Evolutionary conservation across 2,113 vertebrate species (phyloP).

Genomic region (Rhabdomys dilectus): DNA sequence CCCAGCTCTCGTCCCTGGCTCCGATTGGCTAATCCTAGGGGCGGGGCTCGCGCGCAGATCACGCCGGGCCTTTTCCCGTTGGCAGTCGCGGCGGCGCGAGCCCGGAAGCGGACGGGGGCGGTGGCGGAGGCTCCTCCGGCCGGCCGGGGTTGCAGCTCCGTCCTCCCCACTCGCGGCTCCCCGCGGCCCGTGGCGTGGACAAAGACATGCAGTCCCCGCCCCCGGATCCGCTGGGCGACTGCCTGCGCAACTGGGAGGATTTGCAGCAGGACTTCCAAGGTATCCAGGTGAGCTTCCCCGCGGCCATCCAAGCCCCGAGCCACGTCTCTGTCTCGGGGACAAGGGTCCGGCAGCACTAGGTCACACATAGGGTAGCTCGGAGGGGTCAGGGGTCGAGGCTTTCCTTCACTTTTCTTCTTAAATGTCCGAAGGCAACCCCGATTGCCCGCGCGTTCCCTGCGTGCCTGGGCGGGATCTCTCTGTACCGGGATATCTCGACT

Average conservation of each 20-base stretch:
- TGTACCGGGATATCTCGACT: background rate
- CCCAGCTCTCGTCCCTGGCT: background rate
- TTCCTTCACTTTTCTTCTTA: background rate
- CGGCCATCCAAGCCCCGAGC: background rate
- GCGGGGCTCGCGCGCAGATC: background rate
- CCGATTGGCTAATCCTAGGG: background rate
- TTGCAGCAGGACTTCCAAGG: slow-evolving; percentile 92
- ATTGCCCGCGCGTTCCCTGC: background rate
- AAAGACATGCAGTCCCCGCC: slow-evolving; percentile 76
- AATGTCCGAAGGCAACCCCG: background rate
- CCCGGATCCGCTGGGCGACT: slow-evolving; percentile 77
- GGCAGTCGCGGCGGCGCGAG: slow-evolving; percentile 44
- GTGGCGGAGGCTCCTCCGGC: slow-evolving; percentile 19
- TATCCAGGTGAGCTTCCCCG: slow-evolving; percentile 90
- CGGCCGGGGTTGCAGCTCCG: background rate
- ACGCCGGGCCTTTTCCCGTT: slow-evolving; percentile 38
- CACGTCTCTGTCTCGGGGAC: background rate
- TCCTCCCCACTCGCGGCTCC: background rate
- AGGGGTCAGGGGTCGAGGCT: background rate
- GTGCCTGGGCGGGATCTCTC: background rate
- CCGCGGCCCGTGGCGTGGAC: background rate
- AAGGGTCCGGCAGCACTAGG: background rate
- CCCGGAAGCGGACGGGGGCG: slow-evolving; percentile 77
- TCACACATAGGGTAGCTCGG: background rate
- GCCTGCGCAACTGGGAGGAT: slow-evolving; percentile 91